phyloP scores from a whole-genome alignment of 1,140 invertebrate species.

The Lepidostoma basale region DNA sequence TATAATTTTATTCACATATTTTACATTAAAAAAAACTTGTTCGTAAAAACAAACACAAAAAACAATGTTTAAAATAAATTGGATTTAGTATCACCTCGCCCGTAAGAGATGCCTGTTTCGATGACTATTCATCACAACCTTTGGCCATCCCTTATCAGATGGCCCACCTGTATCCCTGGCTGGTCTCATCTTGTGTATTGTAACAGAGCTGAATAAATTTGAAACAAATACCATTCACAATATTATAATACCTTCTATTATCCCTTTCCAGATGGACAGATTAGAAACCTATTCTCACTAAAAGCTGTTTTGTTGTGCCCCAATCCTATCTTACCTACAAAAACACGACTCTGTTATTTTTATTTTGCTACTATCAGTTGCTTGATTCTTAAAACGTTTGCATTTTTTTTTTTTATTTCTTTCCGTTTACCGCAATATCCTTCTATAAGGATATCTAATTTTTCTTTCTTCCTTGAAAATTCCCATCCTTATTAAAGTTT shows the following conservation, averaged over 20 bases:
- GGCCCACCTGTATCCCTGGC: neutral
- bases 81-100: neutral
- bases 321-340: too few species aligned
- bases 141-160: conserved; percentile 10
- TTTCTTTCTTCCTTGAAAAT: too few species aligned
- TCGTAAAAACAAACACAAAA: neutral
- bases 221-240: conserved; percentile 10
- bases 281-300: too few species aligned
- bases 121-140: neutral
- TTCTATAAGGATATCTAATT: too few species aligned
- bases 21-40: neutral
- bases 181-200: neutral
- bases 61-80: neutral
- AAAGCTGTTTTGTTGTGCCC: too few species aligned
- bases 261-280: conserved; percentile 1
- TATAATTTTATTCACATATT: neutral
- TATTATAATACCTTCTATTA: neutral
- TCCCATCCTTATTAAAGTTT: too few species aligned
- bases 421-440: too few species aligned
- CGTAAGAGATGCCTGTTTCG: neutral
- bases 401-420: too few species aligned
- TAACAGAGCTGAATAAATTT: conserved; percentile 1
- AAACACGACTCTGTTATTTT: too few species aligned
- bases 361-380: too few species aligned
- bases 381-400: too few species aligned